Conservation (phyloP, 1,140 invertebrate species). For the Drosophila yakuba region DNA sequence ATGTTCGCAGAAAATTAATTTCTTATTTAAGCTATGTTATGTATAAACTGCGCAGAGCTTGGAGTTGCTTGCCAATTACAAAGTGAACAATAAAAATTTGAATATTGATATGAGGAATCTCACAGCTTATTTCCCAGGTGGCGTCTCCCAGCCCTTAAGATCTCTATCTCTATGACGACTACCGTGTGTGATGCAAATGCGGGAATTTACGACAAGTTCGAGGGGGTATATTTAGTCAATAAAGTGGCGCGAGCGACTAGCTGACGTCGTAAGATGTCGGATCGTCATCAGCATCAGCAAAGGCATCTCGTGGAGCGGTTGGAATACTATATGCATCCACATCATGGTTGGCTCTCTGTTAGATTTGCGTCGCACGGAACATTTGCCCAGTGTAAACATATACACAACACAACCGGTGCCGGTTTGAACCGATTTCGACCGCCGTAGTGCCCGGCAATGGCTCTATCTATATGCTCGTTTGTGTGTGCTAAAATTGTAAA, state of each 20-base stretch:
- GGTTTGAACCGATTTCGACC: slow-evolving; percentile 76
- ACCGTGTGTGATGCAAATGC: slow-evolving; percentile 26
- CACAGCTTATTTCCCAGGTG: background rate
- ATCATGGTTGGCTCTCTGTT: slow-evolving; percentile 46
- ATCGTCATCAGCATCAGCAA: slow-evolving; percentile 31
- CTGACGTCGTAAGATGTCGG: slow-evolving; percentile 41
- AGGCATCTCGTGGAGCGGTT: too few relatives aligned
- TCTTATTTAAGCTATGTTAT: background rate
- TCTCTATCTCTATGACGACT: slow-evolving; percentile 13
- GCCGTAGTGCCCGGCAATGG: slow-evolving; percentile 40
- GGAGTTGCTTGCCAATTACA: too few relatives aligned
- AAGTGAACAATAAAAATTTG: background rate
- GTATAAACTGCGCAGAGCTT: too few relatives aligned
- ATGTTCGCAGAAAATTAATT: background rate
- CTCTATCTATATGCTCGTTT: slow-evolving; percentile 22
- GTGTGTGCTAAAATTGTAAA: slow-evolving; percentile 76
- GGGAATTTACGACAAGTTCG: slow-evolving; percentile 30
- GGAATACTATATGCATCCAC: slow-evolving; percentile 31
- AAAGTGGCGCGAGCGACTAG: slow-evolving; percentile 49
- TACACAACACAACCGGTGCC: slow-evolving; percentile 36
- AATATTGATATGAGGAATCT: background rate
- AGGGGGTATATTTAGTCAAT: slow-evolving; percentile 35
- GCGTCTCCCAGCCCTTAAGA: background rate
- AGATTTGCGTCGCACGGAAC: slow-evolving; percentile 76
- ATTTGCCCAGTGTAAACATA: slow-evolving; percentile 60